Conservation (phyloP, 2,888 invertebrate genomes). For the Druceiella hillmani region DNA sequence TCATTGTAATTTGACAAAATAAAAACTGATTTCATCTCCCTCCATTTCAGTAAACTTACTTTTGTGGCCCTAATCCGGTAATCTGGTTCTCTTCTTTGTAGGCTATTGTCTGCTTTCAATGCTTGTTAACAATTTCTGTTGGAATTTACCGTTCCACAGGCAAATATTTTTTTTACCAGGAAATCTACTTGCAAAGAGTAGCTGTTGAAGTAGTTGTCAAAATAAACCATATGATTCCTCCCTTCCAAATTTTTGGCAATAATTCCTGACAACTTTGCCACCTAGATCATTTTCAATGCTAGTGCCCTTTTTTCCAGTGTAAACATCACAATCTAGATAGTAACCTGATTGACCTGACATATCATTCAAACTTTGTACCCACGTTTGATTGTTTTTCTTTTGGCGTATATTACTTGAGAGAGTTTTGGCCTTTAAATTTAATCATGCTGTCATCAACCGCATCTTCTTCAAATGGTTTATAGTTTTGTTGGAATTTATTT, state of each 20-base stretch:
- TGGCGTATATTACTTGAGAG: constrained; percentile 10
- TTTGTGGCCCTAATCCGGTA: constrained; percentile 14
- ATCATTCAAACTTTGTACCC: constrained; percentile 14
- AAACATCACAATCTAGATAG: constrained; percentile 15
- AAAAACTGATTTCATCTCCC: constrained; percentile 13
- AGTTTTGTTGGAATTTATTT: too few relatives aligned
- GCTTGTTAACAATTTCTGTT: too few relatives aligned
- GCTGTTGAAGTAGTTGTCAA: constrained; percentile 18
- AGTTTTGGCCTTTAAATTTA: background rate
- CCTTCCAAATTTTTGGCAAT: constrained; percentile 8
- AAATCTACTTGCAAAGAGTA: constrained; percentile 14
- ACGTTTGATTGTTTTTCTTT: constrained; percentile 13
- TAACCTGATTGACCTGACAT: constrained; percentile 12
- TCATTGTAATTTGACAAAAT: constrained; percentile 5
- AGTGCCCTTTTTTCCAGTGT: constrained; percentile 14
- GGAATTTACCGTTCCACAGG: constrained; percentile 15
- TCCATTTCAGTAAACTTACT: constrained; percentile 15
- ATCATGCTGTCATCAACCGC: too few relatives aligned
- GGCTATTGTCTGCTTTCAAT: too few relatives aligned
- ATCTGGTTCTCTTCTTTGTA: too few relatives aligned
- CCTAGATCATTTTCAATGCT: constrained; percentile 13
- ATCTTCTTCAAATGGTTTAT: too few relatives aligned
- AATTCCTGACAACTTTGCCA: constrained; percentile 13
- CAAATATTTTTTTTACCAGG: constrained; percentile 9
- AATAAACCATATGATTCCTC: constrained; percentile 13